A percentile compares a stretch with the other conserved stretches of the same genome.
Evolutionary conservation across 2,113 vertebrate species (phyloP).

Genomic region (Ranitomeya variabilis): DNA sequence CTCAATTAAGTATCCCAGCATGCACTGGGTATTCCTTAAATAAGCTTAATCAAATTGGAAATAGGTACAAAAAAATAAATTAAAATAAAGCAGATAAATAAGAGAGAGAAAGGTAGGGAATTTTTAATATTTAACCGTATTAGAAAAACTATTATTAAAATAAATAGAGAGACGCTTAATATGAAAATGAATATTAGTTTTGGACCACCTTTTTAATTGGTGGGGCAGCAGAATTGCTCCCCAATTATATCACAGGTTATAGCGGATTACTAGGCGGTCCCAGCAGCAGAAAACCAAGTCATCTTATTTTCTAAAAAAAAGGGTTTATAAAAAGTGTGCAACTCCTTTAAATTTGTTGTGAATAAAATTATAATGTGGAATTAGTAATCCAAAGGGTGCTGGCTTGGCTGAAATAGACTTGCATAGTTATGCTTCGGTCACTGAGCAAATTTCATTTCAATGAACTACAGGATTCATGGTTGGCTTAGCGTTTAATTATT

Average conservation of each 20-base stretch:
- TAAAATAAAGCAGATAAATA: too few relatives aligned
- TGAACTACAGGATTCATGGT: slow-evolving; percentile 54
- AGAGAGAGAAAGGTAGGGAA: too few relatives aligned
- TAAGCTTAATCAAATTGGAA: too few relatives aligned
- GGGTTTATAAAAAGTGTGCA: background rate
- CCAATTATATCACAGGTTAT: background rate
- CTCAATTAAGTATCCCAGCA: too few relatives aligned
- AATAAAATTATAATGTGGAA: background rate
- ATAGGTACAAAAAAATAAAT: too few relatives aligned
- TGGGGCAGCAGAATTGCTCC: background rate
- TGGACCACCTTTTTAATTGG: background rate
- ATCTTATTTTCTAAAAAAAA: background rate
- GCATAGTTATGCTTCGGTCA: slow-evolving; percentile 42
- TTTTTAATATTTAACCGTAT: too few relatives aligned
- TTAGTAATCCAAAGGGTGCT: background rate
- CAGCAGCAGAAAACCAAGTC: background rate
- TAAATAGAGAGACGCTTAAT: too few relatives aligned
- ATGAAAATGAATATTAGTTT: too few relatives aligned
- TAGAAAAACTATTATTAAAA: too few relatives aligned
- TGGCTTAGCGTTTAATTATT: slow-evolving; percentile 57
- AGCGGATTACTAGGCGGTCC: background rate
- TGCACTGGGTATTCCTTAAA: too few relatives aligned
- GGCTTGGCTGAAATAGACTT: slow-evolving; percentile 36
- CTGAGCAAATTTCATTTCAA: slow-evolving; percentile 55
- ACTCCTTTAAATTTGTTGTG: background rate